phyloP scores from a whole-genome alignment of 2,888 invertebrate species.

The Smittia sp. region DNA sequence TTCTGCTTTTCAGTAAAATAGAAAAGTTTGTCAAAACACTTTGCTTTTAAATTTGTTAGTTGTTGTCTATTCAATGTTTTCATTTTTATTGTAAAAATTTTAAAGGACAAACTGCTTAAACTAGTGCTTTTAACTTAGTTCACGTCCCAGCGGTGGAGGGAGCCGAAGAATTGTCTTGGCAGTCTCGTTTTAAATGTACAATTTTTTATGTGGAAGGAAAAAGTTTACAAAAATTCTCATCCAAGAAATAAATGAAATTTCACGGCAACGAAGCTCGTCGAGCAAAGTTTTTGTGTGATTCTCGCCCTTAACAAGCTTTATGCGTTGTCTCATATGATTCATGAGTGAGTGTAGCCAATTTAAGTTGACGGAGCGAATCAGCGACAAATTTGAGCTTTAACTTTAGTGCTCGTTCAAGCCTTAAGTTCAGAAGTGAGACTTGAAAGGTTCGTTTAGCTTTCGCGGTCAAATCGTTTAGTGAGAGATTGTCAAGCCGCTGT shows the following conservation, averaged over 20 bases:
- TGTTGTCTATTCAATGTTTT: constrained; percentile 34
- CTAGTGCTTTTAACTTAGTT: constrained; percentile 17
- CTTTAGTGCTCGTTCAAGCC: too few relatives aligned
- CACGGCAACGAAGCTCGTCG: too few relatives aligned
- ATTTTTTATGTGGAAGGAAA: not conserved
- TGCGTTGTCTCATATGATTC: not conserved
- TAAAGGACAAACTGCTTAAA: not conserved
- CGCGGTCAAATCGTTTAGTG: too few relatives aligned
- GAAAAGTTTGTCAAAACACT: constrained; percentile 36
- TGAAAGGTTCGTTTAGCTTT: too few relatives aligned
- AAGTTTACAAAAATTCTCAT: not conserved
- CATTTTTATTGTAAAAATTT: constrained; percentile 7
- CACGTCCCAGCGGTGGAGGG: not conserved
- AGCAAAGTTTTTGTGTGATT: not conserved
- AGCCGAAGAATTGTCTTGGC: not conserved
- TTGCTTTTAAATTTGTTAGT: constrained; percentile 38
- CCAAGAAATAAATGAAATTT: too few relatives aligned
- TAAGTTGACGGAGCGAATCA: not conserved
- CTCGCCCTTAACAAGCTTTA: not conserved
- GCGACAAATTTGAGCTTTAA: too few relatives aligned
- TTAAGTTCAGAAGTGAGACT: too few relatives aligned
- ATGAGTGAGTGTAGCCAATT: not conserved
- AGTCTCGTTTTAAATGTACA: not conserved
- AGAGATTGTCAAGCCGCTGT: too few relatives aligned
- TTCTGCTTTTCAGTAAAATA: constrained; percentile 36